Conservation (phyloP, 2,113 vertebrate species). For the Tragelaphus buxtoni region DNA sequence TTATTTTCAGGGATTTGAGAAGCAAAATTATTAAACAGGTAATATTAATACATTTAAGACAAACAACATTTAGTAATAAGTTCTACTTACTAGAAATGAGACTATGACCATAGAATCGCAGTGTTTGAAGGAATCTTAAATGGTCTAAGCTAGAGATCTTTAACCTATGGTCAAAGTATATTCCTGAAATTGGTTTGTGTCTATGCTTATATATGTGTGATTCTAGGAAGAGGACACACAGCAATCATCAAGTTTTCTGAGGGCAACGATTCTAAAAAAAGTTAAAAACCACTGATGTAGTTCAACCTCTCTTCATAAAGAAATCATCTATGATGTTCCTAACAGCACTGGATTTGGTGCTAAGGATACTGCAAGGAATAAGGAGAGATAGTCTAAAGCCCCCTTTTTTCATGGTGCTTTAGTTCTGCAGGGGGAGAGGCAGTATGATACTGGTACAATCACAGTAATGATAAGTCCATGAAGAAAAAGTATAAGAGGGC, state of each 20-base stretch:
- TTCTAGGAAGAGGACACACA: not conserved
- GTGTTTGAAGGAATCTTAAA: not conserved
- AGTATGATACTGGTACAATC: not conserved
- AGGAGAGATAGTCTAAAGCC: not conserved
- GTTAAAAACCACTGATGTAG: not conserved
- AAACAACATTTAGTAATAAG: not conserved
- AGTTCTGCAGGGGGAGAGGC: not conserved
- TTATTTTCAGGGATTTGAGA: slow-evolving; percentile 41
- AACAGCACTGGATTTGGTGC: not conserved
- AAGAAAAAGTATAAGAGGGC: not conserved
- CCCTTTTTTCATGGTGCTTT: not conserved
- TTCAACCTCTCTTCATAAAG: not conserved
- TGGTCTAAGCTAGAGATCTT: not conserved
- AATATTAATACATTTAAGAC: not conserved
- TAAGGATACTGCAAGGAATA: not conserved
- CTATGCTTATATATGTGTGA: not conserved
- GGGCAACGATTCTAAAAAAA: not conserved
- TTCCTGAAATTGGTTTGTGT: not conserved
- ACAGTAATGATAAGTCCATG: not conserved
- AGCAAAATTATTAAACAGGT: slow-evolving; percentile 16
- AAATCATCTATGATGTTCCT: not conserved
- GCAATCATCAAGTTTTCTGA: not conserved
- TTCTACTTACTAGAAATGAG: not conserved
- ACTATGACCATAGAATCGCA: not conserved
- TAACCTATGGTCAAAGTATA: not conserved